Percentiles rank a stretch among this genome's conserved stretches.
phyloP scores from a whole-genome alignment of 2,113 vertebrate species.

The Hydropotes inermis region DNA sequence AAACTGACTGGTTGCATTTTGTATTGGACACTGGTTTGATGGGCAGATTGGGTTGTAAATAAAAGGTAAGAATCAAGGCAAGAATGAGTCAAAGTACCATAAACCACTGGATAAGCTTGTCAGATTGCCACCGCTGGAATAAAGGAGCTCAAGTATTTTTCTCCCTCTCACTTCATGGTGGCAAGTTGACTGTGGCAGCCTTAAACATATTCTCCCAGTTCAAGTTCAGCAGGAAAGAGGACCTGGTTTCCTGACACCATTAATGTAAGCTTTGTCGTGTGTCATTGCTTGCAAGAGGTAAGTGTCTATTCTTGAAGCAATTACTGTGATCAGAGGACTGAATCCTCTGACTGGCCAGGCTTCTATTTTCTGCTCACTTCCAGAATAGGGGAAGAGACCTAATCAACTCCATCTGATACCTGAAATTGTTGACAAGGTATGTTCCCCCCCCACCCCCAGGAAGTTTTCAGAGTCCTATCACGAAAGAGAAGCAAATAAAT shows the following conservation, averaged over 20 bases:
- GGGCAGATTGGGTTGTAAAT: not conserved
- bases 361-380: not conserved
- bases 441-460: rapidly evolving
- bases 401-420: not conserved
- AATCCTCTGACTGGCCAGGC: not conserved
- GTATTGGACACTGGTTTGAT: not conserved
- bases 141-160: not conserved
- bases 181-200: not conserved
- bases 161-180: not conserved
- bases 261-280: not conserved
- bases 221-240: not conserved
- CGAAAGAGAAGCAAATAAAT: not conserved
- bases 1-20: not conserved
- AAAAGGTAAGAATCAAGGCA: not conserved
- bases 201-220: not conserved
- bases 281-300: not conserved
- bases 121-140: not conserved
- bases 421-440: not conserved
- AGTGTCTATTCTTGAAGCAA: not conserved
- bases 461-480: not conserved
- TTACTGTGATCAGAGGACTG: not conserved
- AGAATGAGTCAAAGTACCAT: not conserved
- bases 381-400: not conserved
- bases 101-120: not conserved
- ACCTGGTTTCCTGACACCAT: not conserved